Conservation (phyloP, 1,140 invertebrate species). For the Drosophila nebulosa region DNA sequence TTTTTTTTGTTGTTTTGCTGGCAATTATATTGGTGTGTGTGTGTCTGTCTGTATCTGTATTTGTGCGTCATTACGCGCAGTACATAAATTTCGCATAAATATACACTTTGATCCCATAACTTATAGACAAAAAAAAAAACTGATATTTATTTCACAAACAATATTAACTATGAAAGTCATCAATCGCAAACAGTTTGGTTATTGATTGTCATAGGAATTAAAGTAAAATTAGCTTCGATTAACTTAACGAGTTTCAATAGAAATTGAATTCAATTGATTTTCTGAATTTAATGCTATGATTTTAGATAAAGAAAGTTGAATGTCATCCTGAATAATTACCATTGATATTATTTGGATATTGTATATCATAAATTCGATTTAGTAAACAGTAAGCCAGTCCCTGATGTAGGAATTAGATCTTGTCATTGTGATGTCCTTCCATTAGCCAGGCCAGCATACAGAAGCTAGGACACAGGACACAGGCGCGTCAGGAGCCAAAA, state of each 20-base stretch:
- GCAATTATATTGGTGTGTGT: neutral
- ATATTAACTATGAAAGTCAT: too few relatives aligned
- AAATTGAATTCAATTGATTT: too few relatives aligned
- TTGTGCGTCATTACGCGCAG: neutral
- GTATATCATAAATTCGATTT: neutral
- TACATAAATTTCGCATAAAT: neutral
- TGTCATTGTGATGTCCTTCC: neutral
- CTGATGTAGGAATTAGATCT: neutral
- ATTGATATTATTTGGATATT: neutral
- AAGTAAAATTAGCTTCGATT: too few relatives aligned
- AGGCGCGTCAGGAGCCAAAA: too few relatives aligned
- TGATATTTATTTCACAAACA: too few relatives aligned
- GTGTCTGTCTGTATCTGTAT: neutral
- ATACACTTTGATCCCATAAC: neutral
- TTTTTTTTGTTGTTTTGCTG: too few relatives aligned
- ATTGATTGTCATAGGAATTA: too few relatives aligned
- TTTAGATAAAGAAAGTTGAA: neutral
- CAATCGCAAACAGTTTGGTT: too few relatives aligned
- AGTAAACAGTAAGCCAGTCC: neutral
- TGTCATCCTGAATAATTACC: neutral
- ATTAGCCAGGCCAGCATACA: neutral
- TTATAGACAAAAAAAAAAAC: neutral
- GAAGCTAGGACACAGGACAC: neutral
- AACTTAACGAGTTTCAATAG: too few relatives aligned
- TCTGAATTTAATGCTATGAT: too few relatives aligned